phyloP scores from a whole-genome alignment of 2,888 invertebrate species.

The Cylindroiulus punctatus region DNA sequence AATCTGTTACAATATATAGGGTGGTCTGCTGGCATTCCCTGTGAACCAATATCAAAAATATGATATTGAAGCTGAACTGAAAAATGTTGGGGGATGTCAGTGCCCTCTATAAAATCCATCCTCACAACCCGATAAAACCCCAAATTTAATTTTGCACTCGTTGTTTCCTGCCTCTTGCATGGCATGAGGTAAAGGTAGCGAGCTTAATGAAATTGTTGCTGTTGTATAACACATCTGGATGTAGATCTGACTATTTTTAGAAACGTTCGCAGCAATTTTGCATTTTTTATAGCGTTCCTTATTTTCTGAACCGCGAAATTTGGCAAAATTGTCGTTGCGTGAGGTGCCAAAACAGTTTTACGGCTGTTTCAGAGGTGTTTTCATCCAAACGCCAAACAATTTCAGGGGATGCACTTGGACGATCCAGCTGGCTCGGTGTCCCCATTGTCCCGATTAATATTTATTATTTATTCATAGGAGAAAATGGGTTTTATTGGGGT shows the following conservation, averaged over 20 bases:
- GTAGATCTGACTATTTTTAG: neutral
- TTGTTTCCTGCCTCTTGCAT: too few species aligned
- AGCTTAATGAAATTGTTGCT: slow-evolving; percentile 1
- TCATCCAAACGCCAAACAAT: neutral
- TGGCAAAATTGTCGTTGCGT: neutral
- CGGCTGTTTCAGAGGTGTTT: neutral
- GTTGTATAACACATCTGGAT: neutral
- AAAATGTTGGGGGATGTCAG: neutral
- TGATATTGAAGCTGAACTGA: neutral
- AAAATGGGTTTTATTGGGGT: slow-evolving; percentile 5
- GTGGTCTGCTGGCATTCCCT: too few species aligned
- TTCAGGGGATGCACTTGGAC: neutral
- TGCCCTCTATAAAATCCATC: neutral
- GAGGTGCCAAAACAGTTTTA: neutral
- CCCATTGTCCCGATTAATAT: neutral
- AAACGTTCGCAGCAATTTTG: neutral
- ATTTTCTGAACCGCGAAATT: neutral
- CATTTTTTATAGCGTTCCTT: neutral
- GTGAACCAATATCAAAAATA: too few species aligned
- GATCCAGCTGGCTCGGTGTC: neutral
- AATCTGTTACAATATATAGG: too few species aligned
- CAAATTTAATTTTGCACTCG: too few species aligned
- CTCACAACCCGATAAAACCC: too few species aligned
- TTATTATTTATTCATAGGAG: slow-evolving; percentile 28
- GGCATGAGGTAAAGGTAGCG: slow-evolving; percentile 1